Conservation (phyloP, 2,113 vertebrate species). For the Petrocephalus microphthalmus region DNA sequence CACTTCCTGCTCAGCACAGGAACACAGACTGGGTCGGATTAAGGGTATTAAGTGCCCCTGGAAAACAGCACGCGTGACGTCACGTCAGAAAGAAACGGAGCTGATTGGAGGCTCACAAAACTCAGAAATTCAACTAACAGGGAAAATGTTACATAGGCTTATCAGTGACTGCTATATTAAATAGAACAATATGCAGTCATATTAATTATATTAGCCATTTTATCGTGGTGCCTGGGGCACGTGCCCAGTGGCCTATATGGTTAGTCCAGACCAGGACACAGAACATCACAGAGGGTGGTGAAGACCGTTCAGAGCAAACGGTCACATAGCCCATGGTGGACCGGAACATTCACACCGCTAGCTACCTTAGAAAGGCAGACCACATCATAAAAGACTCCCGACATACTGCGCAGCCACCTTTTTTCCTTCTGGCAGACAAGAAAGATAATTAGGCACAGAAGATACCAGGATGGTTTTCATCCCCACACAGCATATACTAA, state of each 20-base stretch:
- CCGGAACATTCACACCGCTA: too few species aligned
- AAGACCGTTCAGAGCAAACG: not conserved
- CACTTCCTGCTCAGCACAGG: too few species aligned
- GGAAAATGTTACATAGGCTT: not conserved
- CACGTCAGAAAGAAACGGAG: not conserved
- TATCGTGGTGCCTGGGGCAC: too few species aligned
- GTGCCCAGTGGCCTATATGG: too few species aligned
- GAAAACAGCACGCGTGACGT: not conserved
- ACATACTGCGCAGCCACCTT: not conserved
- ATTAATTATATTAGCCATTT: too few species aligned
- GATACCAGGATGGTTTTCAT: not conserved
- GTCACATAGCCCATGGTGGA: too few species aligned
- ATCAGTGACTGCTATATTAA: too few species aligned
- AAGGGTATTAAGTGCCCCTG: not conserved
- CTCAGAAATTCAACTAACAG: not conserved
- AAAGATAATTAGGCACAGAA: not conserved
- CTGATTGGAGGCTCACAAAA: not conserved
- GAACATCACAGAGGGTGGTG: not conserved
- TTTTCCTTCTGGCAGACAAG: not conserved
- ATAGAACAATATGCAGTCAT: too few species aligned
- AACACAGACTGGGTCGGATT: not conserved
- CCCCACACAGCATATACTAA: not conserved
- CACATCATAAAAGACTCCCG: not conserved
- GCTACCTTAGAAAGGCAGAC: not conserved
- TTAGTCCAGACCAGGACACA: not conserved